Evolutionary conservation across 1,140 invertebrate genomes (phyloP).

Genomic region (Brachystomella parvula): DNA sequence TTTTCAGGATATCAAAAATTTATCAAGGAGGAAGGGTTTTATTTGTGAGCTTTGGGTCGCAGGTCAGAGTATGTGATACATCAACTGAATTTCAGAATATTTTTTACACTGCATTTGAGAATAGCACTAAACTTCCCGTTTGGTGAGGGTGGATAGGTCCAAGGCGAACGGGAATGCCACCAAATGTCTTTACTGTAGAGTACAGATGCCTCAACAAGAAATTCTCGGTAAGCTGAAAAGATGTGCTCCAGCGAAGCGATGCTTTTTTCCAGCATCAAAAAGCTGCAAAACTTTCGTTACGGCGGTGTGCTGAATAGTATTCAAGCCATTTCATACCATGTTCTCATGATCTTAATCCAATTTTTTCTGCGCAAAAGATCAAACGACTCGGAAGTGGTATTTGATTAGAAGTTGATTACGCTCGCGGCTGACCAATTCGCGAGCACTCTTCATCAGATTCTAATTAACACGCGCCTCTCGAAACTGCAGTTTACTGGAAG

Average conservation of each 20-base stretch:
- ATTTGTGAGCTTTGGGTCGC: slow-evolving; percentile 23
- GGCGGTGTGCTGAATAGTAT: slow-evolving; percentile 20
- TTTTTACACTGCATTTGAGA: slow-evolving; percentile 8
- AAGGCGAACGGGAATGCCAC: slow-evolving; percentile 16
- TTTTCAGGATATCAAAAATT: slow-evolving; percentile 14
- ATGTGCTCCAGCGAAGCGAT: too few species aligned
- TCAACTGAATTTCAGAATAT: slow-evolving; percentile 11
- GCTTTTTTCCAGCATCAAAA: neutral
- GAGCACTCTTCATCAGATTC: neutral
- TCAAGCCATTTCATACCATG: slow-evolving; percentile 42
- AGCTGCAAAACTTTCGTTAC: slow-evolving; percentile 9
- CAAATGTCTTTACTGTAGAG: slow-evolving; percentile 27
- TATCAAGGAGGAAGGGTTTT: slow-evolving; percentile 13
- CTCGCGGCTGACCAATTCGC: neutral
- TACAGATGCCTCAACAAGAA: slow-evolving; percentile 34
- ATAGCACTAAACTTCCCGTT: slow-evolving; percentile 10
- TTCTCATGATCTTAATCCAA: slow-evolving; percentile 43
- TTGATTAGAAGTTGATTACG: slow-evolving; percentile 20
- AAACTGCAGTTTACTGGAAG: slow-evolving; percentile 39
- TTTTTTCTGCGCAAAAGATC: slow-evolving; percentile 42
- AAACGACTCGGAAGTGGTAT: slow-evolving; percentile 30
- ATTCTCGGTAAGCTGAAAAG: slow-evolving; percentile 26
- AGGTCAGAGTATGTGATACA: neutral
- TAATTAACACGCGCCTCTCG: slow-evolving; percentile 20
- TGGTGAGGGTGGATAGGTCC: slow-evolving; percentile 31